phyloP scores from a whole-genome alignment of 2,113 vertebrate species.

The Astatoreochromis straeleni region DNA sequence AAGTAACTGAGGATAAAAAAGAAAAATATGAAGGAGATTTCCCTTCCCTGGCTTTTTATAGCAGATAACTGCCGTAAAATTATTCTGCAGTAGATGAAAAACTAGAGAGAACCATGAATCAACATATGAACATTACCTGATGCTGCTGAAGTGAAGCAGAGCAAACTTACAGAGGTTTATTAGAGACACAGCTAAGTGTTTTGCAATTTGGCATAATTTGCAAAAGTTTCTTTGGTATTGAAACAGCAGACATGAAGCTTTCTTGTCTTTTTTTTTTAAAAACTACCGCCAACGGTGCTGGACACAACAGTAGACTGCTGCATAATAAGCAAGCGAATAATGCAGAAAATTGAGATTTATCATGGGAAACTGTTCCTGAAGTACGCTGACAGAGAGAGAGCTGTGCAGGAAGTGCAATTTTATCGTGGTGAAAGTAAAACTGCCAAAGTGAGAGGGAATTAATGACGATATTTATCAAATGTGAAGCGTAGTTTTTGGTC shows the following conservation, averaged over 20 bases:
- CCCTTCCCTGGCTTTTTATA: neutral
- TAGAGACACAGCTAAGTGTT: neutral
- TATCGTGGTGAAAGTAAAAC: neutral
- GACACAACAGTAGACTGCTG: neutral
- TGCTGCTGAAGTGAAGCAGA: neutral
- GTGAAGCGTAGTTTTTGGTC: neutral
- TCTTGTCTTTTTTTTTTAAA: neutral
- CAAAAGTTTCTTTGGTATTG: neutral
- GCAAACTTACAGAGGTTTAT: neutral
- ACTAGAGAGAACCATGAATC: neutral
- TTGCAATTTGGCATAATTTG: neutral
- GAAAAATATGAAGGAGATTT: neutral
- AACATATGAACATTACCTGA: neutral
- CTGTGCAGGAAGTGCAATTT: neutral
- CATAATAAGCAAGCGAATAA: neutral
- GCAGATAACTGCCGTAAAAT: neutral
- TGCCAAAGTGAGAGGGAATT: neutral
- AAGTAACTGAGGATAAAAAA: neutral
- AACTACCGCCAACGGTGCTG: rapidly evolving
- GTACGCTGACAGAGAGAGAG: neutral
- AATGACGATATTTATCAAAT: neutral
- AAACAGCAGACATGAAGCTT: neutral
- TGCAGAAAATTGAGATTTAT: neutral
- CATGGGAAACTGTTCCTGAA: neutral
- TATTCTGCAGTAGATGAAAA: neutral